Evolutionary conservation across 2,888 invertebrate genomes (phyloP).

Genomic region (Drosophila paranaensis): DNA sequence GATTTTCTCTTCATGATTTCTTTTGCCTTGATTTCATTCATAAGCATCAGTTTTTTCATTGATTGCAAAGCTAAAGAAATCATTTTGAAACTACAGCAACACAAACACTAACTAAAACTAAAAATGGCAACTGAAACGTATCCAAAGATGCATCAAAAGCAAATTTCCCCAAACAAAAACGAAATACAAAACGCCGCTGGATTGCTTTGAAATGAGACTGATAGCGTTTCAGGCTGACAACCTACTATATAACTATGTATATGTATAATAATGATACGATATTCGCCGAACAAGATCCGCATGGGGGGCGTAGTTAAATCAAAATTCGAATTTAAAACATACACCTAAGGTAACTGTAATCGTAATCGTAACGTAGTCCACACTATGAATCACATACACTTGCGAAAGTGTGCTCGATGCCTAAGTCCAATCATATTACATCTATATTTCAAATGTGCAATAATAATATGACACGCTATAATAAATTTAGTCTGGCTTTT

Average conservation of each 20-base stretch:
- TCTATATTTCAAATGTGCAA: conserved; percentile 70
- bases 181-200: conserved; percentile 33
- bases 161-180: conserved; percentile 45
- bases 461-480: conserved; percentile 73
- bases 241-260: conserved; percentile 24
- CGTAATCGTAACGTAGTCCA: conserved; percentile 29
- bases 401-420: conserved; percentile 13
- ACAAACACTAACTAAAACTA: conserved; percentile 28
- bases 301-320: conserved; percentile 78
- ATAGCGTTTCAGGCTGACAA: conserved; percentile 82
- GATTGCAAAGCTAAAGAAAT: conserved; percentile 42
- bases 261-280: conserved; percentile 27
- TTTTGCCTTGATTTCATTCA: conserved; percentile 39
- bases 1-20: conserved; percentile 38
- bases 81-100: conserved; percentile 27
- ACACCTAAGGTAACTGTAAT: conserved; percentile 54
- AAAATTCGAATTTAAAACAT: conserved; percentile 82
- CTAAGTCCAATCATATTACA: conserved; percentile 42
- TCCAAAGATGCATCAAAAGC: conserved; percentile 84
- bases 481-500: conserved; percentile 73
- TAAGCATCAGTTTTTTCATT: conserved; percentile 55
- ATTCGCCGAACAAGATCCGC: conserved; percentile 32
- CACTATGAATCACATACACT: conserved; percentile 28
- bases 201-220: conserved; percentile 83
- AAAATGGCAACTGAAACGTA: conserved; percentile 80